These are phyloP conservation scores for Perodicticus potto DNA, from an alignment of 2,797 vertebrate species.

Conservation along the genomic window DNA sequence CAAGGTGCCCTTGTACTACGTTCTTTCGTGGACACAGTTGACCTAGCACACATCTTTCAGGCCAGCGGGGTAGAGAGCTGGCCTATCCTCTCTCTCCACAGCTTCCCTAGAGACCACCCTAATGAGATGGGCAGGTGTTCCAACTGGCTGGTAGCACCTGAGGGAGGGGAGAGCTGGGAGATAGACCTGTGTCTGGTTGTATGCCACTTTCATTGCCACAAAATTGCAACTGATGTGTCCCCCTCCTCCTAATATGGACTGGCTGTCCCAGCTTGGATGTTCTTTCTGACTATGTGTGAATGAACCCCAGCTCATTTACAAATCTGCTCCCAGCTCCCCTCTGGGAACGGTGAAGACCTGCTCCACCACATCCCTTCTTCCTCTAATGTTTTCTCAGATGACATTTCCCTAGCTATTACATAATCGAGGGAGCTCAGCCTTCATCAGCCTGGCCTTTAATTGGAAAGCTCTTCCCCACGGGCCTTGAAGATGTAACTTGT, in stretches of 20 bases:
- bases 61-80: background rate
- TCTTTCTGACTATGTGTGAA: background rate
- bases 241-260: background rate
- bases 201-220: background rate
- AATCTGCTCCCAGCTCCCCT: background rate
- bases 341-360: background rate
- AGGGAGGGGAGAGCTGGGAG: background rate
- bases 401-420: background rate
- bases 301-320: background rate
- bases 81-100: background rate
- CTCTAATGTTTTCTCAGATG: constrained; percentile 1
- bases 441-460: constrained; percentile 46
- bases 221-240: rapidly evolving
- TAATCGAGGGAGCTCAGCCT: constrained; percentile 25
- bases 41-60: background rate
- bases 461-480: constrained; percentile 39
- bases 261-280: background rate
- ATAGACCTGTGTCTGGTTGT: background rate
- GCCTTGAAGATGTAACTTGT: background rate
- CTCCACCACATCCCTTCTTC: background rate
- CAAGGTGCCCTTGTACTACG: background rate
- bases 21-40: background rate
- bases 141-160: background rate
- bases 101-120: background rate
- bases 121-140: background rate